phyloP scores from a whole-genome alignment of 2,113 vertebrate species.

The Salminus brasiliensis region DNA sequence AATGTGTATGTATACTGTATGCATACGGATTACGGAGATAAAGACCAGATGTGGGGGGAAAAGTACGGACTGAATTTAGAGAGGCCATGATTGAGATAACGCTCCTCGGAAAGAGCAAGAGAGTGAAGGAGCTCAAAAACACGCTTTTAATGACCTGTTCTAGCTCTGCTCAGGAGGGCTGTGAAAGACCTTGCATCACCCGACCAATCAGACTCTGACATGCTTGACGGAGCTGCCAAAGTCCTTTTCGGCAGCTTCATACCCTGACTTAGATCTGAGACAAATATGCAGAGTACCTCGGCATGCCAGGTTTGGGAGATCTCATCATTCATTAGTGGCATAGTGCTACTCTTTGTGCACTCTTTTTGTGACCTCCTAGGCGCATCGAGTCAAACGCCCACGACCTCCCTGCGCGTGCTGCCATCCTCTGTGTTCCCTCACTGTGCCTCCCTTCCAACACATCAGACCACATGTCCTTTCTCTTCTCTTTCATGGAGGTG shows the following conservation, averaged over 20 bases:
- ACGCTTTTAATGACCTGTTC: slow-evolving; percentile 22
- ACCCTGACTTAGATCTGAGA: background rate
- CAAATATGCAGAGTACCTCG: background rate
- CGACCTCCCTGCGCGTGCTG: background rate
- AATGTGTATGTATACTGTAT: slow-evolving; percentile 55
- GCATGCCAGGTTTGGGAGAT: background rate
- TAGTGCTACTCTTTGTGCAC: background rate
- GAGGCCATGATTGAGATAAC: slow-evolving; percentile 4
- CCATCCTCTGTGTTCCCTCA: background rate
- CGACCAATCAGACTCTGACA: background rate
- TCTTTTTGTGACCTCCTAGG: slow-evolving; percentile 2
- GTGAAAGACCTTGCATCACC: background rate
- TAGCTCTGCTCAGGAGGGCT: background rate
- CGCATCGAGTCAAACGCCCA: background rate
- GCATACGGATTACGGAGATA: slow-evolving; percentile 56
- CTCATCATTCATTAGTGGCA: slow-evolving; percentile 5
- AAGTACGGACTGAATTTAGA: slow-evolving; percentile 45
- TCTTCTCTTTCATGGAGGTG: slow-evolving; percentile 23
- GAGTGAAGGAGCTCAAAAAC: background rate
- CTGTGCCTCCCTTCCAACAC: slow-evolving; percentile 6
- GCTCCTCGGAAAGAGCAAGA: slow-evolving; percentile 7
- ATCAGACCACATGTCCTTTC: slow-evolving; percentile 19
- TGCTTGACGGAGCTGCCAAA: slow-evolving; percentile 22
- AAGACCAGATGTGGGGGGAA: slow-evolving; percentile 56
- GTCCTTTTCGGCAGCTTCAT: background rate